A percentile compares a stretch with the other conserved stretches of the same genome.
Evolutionary conservation across 2,113 vertebrate genomes (phyloP).

Genomic region (Pionites leucogaster): DNA sequence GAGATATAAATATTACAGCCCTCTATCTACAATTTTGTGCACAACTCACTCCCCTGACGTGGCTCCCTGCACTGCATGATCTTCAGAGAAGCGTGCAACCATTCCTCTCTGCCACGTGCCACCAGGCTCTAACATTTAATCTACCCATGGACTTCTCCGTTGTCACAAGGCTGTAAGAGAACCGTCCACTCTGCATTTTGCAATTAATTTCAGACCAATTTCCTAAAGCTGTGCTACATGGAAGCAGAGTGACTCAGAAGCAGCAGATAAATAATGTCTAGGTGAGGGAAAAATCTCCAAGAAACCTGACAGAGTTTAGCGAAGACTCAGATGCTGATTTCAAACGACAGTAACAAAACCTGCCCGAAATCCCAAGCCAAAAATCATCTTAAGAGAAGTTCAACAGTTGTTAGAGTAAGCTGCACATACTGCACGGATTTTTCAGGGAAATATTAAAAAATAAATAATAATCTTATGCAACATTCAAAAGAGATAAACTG

Average conservation of each 20-base stretch:
- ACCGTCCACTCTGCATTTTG: slow-evolving; percentile 34
- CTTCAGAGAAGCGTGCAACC: neutral
- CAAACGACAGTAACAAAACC: neutral
- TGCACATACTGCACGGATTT: neutral
- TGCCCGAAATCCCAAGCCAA: neutral
- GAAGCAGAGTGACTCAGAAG: slow-evolving; percentile 44
- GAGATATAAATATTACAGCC: neutral
- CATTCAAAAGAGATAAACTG: neutral
- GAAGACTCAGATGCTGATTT: neutral
- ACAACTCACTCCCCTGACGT: neutral
- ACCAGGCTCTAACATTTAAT: slow-evolving; percentile 45
- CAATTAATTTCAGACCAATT: slow-evolving; percentile 51
- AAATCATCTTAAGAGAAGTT: neutral
- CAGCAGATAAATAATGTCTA: neutral
- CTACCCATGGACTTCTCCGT: slow-evolving; percentile 53
- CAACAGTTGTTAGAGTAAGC: neutral
- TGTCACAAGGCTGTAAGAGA: slow-evolving; percentile 55
- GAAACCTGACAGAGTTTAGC: neutral
- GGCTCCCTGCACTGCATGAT: fast-evolving
- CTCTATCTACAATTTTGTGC: neutral
- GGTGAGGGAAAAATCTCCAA: neutral
- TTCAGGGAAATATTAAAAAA: neutral
- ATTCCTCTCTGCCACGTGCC: neutral
- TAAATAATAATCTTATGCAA: neutral
- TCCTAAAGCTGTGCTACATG: slow-evolving; percentile 62